Evolutionary conservation across 1,140 invertebrate genomes (phyloP), one percentile per base, ranked within the genome.

Genomic region (Frieseomelitta varia): DNA sequence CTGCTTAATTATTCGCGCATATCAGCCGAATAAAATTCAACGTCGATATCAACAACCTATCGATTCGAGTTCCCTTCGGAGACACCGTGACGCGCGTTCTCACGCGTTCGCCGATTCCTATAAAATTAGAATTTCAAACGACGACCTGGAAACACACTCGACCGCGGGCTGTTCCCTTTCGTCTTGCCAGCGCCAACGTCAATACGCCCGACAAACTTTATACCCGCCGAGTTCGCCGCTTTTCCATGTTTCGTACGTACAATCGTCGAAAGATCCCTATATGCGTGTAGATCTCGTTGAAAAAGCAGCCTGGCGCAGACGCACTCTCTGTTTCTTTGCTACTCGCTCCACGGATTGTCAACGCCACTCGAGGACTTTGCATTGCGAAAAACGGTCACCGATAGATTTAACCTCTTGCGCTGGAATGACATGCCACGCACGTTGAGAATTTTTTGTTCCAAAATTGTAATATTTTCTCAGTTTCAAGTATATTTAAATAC

Each of bases 51-150:
- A 47, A 21, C 12, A 21, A 17, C 27, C 17, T 24, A 61, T 68
- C 77, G 51, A 79, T 39, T 30, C 77, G 21, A 51, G n/a, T 19
- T 51, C 17, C 24, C 0, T n/a, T 30, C 34, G 34, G 14, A 2
- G 14, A 71, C 68, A 51, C 68, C 39, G 24, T 47, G 34, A 71
- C 51, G 17, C 21, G 14, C 21, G 39, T 71, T 71, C 69, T 72
- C 47, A n/a, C 69, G 69, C 69, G 69, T 72, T 53, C 47, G 12
- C 27, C 63, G 67, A 84, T 78, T 79, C 68, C 51, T 68, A 58
- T 79, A 79, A 84, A 84, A 84, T 84, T 84, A 79, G 82, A 79
- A 58, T 80, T 84, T 84, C 83, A 84, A 84, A 84, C 76, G 76
- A 82, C 61, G 39, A 76, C 78, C 27, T 19, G 15, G 73, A n/a